Percentiles rank a stretch among this genome's conserved stretches.
Evolutionary conservation across 2,113 vertebrate species (phyloP).

Genomic region (Microtus ochrogaster): DNA sequence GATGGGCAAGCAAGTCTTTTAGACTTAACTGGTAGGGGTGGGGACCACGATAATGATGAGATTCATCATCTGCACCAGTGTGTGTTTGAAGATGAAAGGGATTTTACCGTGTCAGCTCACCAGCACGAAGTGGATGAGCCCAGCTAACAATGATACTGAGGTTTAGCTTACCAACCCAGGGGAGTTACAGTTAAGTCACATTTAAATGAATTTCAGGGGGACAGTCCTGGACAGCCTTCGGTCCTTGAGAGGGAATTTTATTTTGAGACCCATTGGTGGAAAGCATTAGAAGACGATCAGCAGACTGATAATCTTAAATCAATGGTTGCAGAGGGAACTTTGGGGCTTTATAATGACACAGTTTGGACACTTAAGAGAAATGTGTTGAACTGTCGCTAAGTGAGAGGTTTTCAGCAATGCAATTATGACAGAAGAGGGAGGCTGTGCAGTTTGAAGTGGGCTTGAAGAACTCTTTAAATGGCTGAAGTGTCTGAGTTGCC

Average conservation of each 20-base stretch:
- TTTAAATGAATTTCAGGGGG: neutral
- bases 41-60: neutral
- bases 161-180: neutral
- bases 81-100: neutral
- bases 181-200: neutral
- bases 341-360: neutral
- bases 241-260: neutral
- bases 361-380: neutral
- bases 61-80: neutral
- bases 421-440: neutral
- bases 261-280: neutral
- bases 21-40: neutral
- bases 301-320: neutral
- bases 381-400: neutral
- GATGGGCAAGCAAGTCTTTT: neutral
- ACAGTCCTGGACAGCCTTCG: neutral
- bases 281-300: neutral
- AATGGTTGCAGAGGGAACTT: neutral
- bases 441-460: neutral
- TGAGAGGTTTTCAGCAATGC: neutral
- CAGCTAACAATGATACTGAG: too few species aligned
- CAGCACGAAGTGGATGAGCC: neutral
- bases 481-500: neutral
- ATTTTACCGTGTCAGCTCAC: rapidly evolving
- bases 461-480: neutral